These are phyloP conservation scores for Agonopterix heracliana DNA, from an alignment of 2,888 invertebrate species.

Conservation along the genomic window DNA sequence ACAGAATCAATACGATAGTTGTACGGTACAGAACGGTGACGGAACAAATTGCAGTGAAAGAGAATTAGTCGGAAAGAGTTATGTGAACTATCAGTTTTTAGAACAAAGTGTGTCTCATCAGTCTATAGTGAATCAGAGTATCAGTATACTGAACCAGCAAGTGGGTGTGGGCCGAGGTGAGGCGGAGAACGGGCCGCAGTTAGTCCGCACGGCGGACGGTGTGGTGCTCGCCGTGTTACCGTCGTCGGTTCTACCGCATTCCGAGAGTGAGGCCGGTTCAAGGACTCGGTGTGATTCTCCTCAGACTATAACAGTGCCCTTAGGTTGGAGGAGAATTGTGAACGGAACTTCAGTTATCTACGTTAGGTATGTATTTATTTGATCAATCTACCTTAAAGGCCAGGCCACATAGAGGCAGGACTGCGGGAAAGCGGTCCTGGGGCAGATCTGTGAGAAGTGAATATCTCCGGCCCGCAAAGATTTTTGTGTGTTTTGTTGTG, in stretches of 20 bases:
- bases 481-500: too few species aligned
- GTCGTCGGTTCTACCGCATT: constrained; percentile 36
- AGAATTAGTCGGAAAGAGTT: constrained; percentile 57
- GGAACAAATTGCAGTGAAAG: constrained; percentile 51
- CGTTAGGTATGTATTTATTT: constrained; percentile 45
- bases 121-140: constrained; percentile 71
- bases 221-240: constrained; percentile 67
- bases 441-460: too few species aligned
- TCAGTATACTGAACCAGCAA: constrained; percentile 71
- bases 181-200: constrained; percentile 45
- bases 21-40: constrained; percentile 49
- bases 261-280: constrained; percentile 46
- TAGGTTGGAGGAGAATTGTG: constrained; percentile 69
- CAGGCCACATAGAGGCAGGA: too few species aligned
- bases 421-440: too few species aligned
- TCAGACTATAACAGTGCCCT: constrained; percentile 64
- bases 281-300: constrained; percentile 57
- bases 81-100: constrained; percentile 71
- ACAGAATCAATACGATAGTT: constrained; percentile 55
- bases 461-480: too few species aligned
- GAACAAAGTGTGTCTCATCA: constrained; percentile 73
- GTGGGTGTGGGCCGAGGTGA: constrained; percentile 59
- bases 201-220: constrained; percentile 66
- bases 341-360: constrained; percentile 62
- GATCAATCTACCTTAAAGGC: too few species aligned